Evolutionary conservation across 2,797 vertebrate genomes (phyloP), one percentile per base, ranked within the genome.

Genomic region (Bovichtus variegatus): DNA sequence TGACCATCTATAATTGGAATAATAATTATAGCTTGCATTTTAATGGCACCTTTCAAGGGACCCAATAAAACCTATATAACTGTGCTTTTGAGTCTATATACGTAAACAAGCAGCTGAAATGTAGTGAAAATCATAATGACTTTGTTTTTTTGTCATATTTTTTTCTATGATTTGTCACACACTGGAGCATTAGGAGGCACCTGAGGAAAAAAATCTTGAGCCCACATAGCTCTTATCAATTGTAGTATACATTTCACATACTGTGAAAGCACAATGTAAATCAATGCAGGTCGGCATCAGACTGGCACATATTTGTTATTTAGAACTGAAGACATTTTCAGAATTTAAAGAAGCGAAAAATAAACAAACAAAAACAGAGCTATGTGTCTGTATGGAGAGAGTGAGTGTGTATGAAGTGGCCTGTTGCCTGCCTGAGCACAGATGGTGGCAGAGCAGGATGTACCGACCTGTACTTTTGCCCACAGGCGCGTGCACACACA

Each of bases 381-480:
- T 62, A 55, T 76, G 67, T 73, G 70, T 46, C 71, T 89, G 41
- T 88, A 85, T 68, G 69, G 61, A 81, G 62, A 90, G 75, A 71
- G 66, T 41, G 76, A 71, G 78, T 46, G 75, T 81, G 86, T 88
- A 77, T 73, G 64, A 85, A 81, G 90, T 90, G 91, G 92, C 88
- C 89, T 93, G 84, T 85, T 78, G 87, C 90, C 92, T 92, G 90
- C 85, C 81, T 89, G 89, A 91, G 92, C 94, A 94, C 94, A 95
- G 95, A 96, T 95, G 95, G 95, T 86, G 86, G 87, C 92, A 90
- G 91, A 93, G 91, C 94, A 93, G 94, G 93, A 94, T 89, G 91
- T 93, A 91, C 83, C 80, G 80, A 92, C 87, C 90, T 91, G 86
- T 90, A 83, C 89, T 82, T 80, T 86, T 87, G 89, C 88, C 90